Evolutionary conservation across 2,113 vertebrate species (phyloP).

Genomic region (Platichthys flesus): DNA sequence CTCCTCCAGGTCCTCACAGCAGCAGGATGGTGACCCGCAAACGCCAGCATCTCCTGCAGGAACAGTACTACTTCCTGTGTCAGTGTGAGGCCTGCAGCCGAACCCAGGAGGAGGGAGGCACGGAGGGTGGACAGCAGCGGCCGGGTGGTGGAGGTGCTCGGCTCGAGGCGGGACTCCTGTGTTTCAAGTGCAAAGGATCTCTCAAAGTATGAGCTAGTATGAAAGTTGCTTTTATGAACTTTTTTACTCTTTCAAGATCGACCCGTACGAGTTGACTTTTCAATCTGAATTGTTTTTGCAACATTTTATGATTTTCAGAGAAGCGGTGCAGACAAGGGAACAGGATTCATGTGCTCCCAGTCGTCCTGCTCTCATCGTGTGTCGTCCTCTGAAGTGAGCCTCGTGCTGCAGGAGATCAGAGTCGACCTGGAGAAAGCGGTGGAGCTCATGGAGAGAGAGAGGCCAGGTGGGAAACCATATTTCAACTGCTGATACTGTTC

Average conservation of each 20-base stretch:
- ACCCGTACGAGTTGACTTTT: background rate
- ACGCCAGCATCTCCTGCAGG: constrained; percentile 84
- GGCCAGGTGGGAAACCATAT: constrained; percentile 53
- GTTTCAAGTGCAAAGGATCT: constrained; percentile 70
- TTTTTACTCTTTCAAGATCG: background rate
- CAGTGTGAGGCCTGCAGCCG: constrained; percentile 83
- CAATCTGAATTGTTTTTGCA: too few species aligned
- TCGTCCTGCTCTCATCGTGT: constrained; percentile 57
- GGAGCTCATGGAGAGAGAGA: constrained; percentile 73
- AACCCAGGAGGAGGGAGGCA: constrained; percentile 48
- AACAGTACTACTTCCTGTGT: constrained; percentile 94
- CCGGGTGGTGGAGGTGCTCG: background rate
- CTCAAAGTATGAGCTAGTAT: constrained; percentile 48
- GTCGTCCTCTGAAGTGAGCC: constrained; percentile 55
- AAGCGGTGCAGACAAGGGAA: constrained; percentile 17
- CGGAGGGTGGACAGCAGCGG: constrained; percentile 35
- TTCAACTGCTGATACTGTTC: background rate
- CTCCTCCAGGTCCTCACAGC: constrained; percentile 86
- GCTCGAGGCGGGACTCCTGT: constrained; percentile 78
- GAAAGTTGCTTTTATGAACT: too few species aligned
- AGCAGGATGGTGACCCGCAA: constrained; percentile 83
- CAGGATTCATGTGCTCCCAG: constrained; percentile 58
- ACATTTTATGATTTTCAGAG: constrained; percentile 40
- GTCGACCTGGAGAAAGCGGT: constrained; percentile 60
- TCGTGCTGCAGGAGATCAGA: constrained; percentile 64